These are phyloP conservation scores for Ophion ventricosus DNA, from an alignment of 2,888 invertebrate genomes.

Conservation along the genomic window DNA sequence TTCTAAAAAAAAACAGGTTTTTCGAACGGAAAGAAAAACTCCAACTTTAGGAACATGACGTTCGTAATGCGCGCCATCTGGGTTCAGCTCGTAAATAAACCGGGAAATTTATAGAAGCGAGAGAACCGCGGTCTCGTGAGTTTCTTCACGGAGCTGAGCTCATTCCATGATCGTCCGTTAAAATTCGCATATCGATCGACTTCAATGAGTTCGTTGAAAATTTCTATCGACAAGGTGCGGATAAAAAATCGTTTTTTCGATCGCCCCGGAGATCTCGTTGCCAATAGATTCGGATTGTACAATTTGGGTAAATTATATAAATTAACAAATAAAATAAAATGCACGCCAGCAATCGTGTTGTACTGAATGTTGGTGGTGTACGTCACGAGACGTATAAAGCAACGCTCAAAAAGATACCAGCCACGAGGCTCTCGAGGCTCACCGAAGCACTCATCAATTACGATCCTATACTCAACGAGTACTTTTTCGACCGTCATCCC, in stretches of 20 bases:
- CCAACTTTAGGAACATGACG: constrained; percentile 3
- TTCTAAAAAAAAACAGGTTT: background rate
- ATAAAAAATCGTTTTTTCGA: background rate
- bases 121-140: constrained; percentile 21
- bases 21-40: background rate
- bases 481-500: constrained; percentile 99
- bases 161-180: constrained; percentile 54
- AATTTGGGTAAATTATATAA: background rate
- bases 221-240: background rate
- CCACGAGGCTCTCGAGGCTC: constrained; percentile 95
- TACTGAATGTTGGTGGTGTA: constrained; percentile 99
- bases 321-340: constrained; percentile 82
- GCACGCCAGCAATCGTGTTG: constrained; percentile 99
- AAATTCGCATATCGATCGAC: constrained; percentile 48
- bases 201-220: background rate
- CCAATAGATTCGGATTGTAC: background rate
- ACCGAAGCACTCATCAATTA: constrained; percentile 99
- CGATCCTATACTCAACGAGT: constrained; percentile 99
- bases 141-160: constrained; percentile 45
- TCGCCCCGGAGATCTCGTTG: background rate
- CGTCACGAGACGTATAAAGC: constrained; percentile 98
- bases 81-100: constrained; percentile 66
- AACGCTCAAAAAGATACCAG: constrained; percentile 98
- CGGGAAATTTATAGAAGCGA: constrained; percentile 65
- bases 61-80: constrained; percentile 61